These are phyloP conservation scores for Spea multiplicata DNA, from an alignment of 2,113 vertebrate genomes.

Conservation along the genomic window DNA sequence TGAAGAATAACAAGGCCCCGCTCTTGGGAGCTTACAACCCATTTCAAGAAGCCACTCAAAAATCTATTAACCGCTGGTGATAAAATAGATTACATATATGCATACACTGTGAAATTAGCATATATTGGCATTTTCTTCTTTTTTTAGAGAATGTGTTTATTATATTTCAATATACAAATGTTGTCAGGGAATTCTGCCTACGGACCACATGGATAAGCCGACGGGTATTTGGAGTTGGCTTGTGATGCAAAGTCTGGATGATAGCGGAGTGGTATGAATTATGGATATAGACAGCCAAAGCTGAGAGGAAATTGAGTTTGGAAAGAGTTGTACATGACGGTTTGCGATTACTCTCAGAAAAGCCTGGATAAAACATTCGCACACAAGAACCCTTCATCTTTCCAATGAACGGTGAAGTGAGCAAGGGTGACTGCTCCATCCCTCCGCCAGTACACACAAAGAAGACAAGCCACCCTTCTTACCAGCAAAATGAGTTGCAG, in stretches of 20 bases:
- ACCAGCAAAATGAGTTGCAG: constrained; percentile 37
- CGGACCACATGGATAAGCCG: neutral
- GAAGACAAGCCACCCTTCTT: constrained; percentile 43
- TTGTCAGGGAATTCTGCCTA: neutral
- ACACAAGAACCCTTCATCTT: constrained; percentile 45
- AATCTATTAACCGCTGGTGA: too few species aligned
- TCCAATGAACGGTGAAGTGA: constrained; percentile 34
- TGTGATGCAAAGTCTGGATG: constrained; percentile 16
- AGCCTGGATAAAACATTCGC: constrained; percentile 30
- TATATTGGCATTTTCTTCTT: too few species aligned
- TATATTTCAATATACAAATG: neutral
- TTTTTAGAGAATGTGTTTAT: neutral
- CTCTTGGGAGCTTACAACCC: too few species aligned
- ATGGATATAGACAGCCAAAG: constrained; percentile 35
- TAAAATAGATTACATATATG: too few species aligned
- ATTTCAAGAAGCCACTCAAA: too few species aligned
- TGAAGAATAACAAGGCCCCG: too few species aligned
- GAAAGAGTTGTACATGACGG: constrained; percentile 31
- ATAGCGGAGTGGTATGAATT: constrained; percentile 40
- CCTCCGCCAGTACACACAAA: constrained; percentile 41
- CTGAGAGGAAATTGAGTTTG: constrained; percentile 44
- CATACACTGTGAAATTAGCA: too few species aligned
- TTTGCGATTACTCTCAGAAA: constrained; percentile 30
- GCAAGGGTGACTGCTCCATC: constrained; percentile 27
- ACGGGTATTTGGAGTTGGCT: neutral